A percentile compares a stretch with the other conserved stretches of the same genome.
Conservation (phyloP, 2,797 vertebrate species). For the Otolemur crassicaudatus region DNA sequence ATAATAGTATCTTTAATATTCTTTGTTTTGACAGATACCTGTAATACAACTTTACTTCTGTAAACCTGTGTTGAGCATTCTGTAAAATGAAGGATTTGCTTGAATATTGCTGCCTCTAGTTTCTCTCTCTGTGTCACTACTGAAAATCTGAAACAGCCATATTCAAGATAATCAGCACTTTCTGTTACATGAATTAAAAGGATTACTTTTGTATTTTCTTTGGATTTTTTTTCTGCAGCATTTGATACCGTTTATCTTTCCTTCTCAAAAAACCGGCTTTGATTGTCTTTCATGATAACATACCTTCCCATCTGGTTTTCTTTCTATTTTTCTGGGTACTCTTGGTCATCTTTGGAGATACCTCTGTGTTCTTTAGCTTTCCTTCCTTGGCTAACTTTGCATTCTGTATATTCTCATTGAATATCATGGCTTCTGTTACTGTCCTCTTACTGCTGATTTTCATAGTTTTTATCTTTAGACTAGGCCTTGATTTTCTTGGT, state of each 20-base stretch:
- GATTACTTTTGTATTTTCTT: slow-evolving; percentile 4
- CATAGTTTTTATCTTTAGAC: neutral
- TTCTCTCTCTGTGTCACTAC: neutral
- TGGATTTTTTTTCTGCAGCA: neutral
- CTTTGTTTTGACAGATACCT: neutral
- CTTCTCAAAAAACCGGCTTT: neutral
- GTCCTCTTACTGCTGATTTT: neutral
- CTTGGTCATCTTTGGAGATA: no score
- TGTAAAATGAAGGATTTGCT: neutral
- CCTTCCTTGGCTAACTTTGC: neutral
- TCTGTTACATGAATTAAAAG: neutral
- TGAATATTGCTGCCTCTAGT: neutral
- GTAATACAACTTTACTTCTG: neutral
- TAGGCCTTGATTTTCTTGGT: neutral
- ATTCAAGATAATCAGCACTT: neutral
- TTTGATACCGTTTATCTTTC: neutral
- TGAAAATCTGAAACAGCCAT: neutral
- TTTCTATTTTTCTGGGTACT: neutral
- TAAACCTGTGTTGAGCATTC: neutral
- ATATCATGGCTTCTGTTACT: neutral
- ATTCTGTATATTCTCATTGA: neutral
- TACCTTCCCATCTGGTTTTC: neutral
- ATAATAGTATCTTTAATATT: neutral
- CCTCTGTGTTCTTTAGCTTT: neutral
- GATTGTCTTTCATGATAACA: neutral